phyloP scores from a whole-genome alignment of 53 echinoderm and acorn worm species.

The Pentamera pediparva region DNA sequence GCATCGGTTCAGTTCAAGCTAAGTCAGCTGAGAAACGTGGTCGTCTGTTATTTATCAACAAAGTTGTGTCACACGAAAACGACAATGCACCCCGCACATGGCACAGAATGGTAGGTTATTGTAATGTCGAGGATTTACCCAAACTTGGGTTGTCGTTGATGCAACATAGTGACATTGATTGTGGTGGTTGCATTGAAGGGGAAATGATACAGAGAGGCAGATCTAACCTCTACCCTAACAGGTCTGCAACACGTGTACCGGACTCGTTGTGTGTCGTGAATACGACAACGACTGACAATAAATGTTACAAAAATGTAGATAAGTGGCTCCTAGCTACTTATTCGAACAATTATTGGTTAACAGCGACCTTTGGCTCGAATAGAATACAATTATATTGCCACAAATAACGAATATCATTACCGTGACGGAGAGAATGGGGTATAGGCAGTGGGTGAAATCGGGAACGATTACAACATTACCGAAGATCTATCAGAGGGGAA shows the following conservation, averaged over 20 bases:
- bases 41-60: conserved; percentile 2
- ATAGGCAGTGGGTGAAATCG: too few relatives aligned
- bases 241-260: too few relatives aligned
- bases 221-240: too few relatives aligned
- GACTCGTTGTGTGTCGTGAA: too few relatives aligned
- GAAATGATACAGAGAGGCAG: conserved; percentile 16
- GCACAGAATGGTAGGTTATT: conserved; percentile 19
- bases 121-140: conserved; percentile 11
- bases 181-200: conserved; percentile 17
- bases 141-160: conserved; percentile 25
- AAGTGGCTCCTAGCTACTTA: not conserved
- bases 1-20: not conserved
- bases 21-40: conserved; percentile 1
- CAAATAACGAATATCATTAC: too few relatives aligned
- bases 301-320: not conserved
- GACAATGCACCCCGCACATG: too few relatives aligned
- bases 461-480: too few relatives aligned
- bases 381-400: too few relatives aligned
- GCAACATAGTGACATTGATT: not conserved
- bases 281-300: too few relatives aligned
- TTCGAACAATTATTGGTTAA: not conserved
- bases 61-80: not conserved
- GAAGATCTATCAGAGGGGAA: too few relatives aligned
- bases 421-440: too few relatives aligned
- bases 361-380: too few relatives aligned